These are phyloP conservation scores for Aegotheles bennettii DNA, from an alignment of 2,113 vertebrate species.

Conservation along the genomic window DNA sequence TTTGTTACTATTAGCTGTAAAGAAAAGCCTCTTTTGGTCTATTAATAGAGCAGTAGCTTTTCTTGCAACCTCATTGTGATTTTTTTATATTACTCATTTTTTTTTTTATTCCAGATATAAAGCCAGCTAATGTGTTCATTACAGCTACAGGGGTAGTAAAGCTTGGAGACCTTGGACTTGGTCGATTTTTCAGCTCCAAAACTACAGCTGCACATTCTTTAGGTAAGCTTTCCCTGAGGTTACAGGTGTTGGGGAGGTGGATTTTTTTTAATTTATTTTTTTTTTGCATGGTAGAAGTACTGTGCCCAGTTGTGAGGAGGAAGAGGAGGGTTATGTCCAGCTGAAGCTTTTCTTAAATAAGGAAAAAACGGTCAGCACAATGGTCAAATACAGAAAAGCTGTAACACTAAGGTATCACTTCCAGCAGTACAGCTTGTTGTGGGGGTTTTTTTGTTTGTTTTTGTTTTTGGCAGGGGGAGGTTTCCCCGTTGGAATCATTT, in stretches of 20 bases:
- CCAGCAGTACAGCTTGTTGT: not conserved
- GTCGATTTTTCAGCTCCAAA: slow-evolving; percentile 97
- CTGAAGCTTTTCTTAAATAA: not conserved
- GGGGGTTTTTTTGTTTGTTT: too few relatives aligned
- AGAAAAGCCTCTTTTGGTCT: not conserved
- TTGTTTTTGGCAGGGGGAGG: too few relatives aligned
- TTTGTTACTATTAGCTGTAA: not conserved
- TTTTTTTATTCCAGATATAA: slow-evolving; percentile 82
- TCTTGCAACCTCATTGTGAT: not conserved
- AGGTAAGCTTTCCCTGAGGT: slow-evolving; percentile 73
- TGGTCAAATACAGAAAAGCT: not conserved
- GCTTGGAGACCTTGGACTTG: slow-evolving; percentile 93
- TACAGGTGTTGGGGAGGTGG: not conserved
- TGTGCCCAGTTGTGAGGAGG: not conserved
- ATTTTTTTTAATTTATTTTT: not conserved
- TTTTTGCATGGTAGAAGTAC: not conserved
- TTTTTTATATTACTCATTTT: not conserved
- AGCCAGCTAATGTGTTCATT: slow-evolving; percentile 98
- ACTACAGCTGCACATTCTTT: slow-evolving; percentile 95
- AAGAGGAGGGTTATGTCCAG: not conserved
- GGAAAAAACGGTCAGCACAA: not conserved
- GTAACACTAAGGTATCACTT: not conserved
- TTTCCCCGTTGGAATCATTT: not conserved
- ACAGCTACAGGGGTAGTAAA: slow-evolving; percentile 97
- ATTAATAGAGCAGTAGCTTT: not conserved